Percentiles rank a stretch among this genome's conserved stretches.
Evolutionary conservation across 2,888 invertebrate species (phyloP).

Genomic region (Mesorhabditis spiculigera): DNA sequence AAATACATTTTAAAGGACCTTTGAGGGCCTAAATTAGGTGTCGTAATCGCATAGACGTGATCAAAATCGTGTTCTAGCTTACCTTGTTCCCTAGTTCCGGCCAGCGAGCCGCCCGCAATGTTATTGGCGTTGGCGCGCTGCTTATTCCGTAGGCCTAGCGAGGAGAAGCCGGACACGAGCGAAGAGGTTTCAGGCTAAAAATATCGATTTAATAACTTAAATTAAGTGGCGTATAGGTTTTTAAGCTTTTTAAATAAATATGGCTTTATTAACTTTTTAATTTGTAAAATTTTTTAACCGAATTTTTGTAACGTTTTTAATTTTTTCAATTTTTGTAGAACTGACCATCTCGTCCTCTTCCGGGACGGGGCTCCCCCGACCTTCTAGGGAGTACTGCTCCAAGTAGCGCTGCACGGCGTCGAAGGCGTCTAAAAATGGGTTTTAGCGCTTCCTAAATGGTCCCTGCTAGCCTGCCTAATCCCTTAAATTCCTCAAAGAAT

Average conservation of each 20-base stretch:
- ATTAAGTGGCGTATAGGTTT: not conserved
- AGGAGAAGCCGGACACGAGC: not conserved
- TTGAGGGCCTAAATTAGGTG: no score
- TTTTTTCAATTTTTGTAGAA: not conserved
- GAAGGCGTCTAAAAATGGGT: slow-evolving; percentile 32
- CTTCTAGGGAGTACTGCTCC: slow-evolving; percentile 41
- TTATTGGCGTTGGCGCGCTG: not conserved
- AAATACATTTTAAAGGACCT: no score
- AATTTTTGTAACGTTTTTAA: no score
- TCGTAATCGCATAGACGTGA: no score
- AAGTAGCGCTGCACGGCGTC: slow-evolving; percentile 41
- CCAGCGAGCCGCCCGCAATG: not conserved
- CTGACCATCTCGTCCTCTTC: slow-evolving; percentile 13
- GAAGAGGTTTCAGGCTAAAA: slow-evolving; percentile 5
- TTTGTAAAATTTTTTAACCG: no score
- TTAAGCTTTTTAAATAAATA: not conserved
- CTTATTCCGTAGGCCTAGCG: not conserved
- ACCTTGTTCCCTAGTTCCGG: not conserved
- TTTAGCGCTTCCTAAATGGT: not conserved
- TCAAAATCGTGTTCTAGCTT: not conserved
- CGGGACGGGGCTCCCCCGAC: slow-evolving; percentile 29
- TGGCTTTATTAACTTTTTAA: not conserved
- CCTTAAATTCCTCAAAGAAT: no score
- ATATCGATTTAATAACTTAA: not conserved
- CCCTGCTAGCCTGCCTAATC: no score